Percentiles rank a stretch among this genome's conserved stretches.
Evolutionary conservation across 2,888 invertebrate species (phyloP).

Genomic region (Melinopterus prodromus): DNA sequence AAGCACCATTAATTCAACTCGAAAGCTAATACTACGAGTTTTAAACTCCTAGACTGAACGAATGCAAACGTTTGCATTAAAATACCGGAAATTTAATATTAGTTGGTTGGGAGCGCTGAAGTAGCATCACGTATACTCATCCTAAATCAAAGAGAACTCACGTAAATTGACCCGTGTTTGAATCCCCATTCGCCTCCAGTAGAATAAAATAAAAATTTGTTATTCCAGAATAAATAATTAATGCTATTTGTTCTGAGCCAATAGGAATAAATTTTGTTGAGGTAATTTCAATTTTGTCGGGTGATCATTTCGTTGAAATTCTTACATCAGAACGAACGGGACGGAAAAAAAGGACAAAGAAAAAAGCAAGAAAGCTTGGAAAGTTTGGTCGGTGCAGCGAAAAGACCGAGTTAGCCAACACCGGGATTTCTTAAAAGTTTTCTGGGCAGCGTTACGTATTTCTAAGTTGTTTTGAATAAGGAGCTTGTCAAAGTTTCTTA

Average conservation of each 20-base stretch:
- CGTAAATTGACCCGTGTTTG: no score
- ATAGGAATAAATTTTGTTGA: neutral
- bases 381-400: neutral
- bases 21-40: no score
- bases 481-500: neutral
- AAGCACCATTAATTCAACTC: no score
- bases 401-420: neutral
- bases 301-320: neutral
- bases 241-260: neutral
- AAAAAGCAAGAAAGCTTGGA: neutral
- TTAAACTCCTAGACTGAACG: no score
- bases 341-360: neutral
- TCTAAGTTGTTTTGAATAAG: conserved; percentile 4
- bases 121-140: no score
- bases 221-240: neutral
- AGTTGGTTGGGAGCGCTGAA: no score
- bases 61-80: no score
- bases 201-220: neutral
- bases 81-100: no score
- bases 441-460: neutral
- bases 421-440: neutral
- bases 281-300: neutral
- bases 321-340: neutral
- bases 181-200: no score
- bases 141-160: no score